These are phyloP conservation scores for Erynnis tages DNA, from an alignment of 2,888 invertebrate genomes.

Conservation along the genomic window DNA sequence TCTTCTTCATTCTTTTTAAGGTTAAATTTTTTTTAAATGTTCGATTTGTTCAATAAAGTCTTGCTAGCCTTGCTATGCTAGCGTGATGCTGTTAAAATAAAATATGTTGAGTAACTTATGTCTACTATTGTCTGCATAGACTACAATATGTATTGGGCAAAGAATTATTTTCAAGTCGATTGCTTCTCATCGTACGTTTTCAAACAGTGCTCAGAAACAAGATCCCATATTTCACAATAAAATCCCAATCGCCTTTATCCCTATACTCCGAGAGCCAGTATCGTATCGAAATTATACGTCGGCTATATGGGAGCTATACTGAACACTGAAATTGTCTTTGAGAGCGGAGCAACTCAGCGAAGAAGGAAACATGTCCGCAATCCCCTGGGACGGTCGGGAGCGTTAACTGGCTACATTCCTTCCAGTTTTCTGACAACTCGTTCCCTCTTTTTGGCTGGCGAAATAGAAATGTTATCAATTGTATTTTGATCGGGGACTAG, in stretches of 20 bases:
- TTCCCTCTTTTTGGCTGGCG: conserved; percentile 43
- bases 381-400: conserved; percentile 54
- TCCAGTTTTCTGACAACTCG: conserved; percentile 51
- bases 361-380: conserved; percentile 63
- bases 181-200: too few relatives aligned
- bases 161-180: too few relatives aligned
- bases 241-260: conserved; percentile 22
- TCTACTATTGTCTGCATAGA: too few relatives aligned
- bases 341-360: conserved; percentile 61
- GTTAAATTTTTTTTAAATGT: too few relatives aligned
- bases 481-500: conserved; percentile 28
- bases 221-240: conserved; percentile 24
- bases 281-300: conserved; percentile 54
- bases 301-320: conserved; percentile 54
- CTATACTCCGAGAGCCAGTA: conserved; percentile 30
- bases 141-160: too few relatives aligned
- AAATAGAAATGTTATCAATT: conserved; percentile 17
- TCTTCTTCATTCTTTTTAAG: too few relatives aligned
- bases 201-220: conserved; percentile 8
- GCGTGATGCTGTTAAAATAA: too few relatives aligned
- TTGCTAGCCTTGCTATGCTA: too few relatives aligned
- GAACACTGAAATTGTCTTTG: conserved; percentile 66
- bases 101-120: too few relatives aligned
- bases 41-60: too few relatives aligned
- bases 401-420: conserved; percentile 52